phyloP scores from a whole-genome alignment of 2,888 invertebrate genomes.

The Meiosimyza platycephala region DNA sequence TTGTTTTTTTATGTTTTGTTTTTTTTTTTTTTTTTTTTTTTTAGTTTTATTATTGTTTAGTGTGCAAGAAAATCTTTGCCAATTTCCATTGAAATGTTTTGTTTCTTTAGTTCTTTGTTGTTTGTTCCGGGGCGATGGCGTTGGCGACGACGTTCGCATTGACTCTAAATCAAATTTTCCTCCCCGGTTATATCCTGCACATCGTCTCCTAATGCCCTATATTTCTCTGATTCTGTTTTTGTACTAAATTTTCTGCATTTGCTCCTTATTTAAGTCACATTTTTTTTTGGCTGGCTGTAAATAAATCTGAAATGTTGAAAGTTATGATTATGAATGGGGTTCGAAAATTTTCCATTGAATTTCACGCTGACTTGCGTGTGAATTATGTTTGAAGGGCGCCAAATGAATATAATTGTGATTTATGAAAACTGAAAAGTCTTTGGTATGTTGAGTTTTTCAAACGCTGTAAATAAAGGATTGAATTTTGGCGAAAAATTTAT shows the following conservation, averaged over 20 bases:
- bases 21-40: no score
- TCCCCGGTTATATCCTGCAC: not conserved
- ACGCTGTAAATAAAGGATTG: no score
- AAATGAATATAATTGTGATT: constrained; percentile 22
- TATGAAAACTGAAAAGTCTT: not conserved
- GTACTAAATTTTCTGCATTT: not conserved
- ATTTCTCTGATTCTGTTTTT: not conserved
- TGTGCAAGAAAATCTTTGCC: constrained; percentile 10
- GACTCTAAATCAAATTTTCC: constrained; percentile 25
- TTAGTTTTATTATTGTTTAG: not conserved
- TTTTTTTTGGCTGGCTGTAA: constrained; percentile 2
- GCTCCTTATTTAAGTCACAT: not conserved
- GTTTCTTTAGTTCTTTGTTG: not conserved
- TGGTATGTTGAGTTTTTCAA: no score
- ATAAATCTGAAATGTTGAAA: constrained; percentile 12
- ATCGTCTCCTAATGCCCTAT: not conserved
- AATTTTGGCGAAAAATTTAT: no score
- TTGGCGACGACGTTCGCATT: not conserved
- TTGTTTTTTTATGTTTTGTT: no score
- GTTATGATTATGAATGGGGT: constrained; percentile 17
- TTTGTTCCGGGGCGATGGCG: not conserved
- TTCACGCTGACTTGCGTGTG: constrained; percentile 22
- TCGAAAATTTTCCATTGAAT: constrained; percentile 12
- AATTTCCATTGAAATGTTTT: constrained; percentile 23
- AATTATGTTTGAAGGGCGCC: constrained; percentile 3